A percentile compares a stretch with the other conserved stretches of the same genome.
Evolutionary conservation across 1,140 invertebrate genomes (phyloP).

Genomic region (Cydia splendana): DNA sequence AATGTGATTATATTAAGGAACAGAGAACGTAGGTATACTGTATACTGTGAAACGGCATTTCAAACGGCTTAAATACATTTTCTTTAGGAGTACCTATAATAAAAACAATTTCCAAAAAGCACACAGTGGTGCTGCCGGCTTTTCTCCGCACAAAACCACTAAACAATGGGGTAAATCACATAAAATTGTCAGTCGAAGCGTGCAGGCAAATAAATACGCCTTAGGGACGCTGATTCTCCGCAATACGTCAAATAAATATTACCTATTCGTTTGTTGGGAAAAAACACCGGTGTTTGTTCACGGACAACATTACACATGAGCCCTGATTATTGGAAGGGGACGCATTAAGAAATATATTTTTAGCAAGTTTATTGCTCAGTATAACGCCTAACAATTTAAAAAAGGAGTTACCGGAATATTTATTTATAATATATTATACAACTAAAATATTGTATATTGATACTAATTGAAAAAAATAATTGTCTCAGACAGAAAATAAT

Average conservation of each 20-base stretch:
- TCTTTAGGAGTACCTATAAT: not conserved
- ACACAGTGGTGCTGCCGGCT: constrained; percentile 38
- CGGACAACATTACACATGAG: constrained; percentile 49
- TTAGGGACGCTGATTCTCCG: constrained; percentile 67
- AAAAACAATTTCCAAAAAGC: constrained; percentile 32
- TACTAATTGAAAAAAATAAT: too few relatives aligned
- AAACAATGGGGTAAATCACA: constrained; percentile 60
- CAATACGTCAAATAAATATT: constrained; percentile 70
- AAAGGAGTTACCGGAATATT: too few relatives aligned
- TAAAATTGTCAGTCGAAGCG: constrained; percentile 61
- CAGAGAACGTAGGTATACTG: too few relatives aligned
- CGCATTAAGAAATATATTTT: not conserved
- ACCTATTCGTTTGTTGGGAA: constrained; percentile 53
- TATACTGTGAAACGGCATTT: too few relatives aligned
- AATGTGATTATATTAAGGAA: too few relatives aligned
- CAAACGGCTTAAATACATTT: too few relatives aligned
- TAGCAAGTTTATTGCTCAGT: not conserved
- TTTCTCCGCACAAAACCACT: constrained; percentile 41
- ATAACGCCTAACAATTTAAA: too few relatives aligned
- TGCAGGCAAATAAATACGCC: constrained; percentile 69
- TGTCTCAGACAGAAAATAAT: too few relatives aligned
- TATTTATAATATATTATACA: not conserved
- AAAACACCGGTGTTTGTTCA: constrained; percentile 57
- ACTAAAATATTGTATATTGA: too few relatives aligned
- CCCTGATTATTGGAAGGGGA: constrained; percentile 18